Base-by-base conservation (phyloP, 2,888 invertebrate species). In the Drosophila percnosoma region DNA sequence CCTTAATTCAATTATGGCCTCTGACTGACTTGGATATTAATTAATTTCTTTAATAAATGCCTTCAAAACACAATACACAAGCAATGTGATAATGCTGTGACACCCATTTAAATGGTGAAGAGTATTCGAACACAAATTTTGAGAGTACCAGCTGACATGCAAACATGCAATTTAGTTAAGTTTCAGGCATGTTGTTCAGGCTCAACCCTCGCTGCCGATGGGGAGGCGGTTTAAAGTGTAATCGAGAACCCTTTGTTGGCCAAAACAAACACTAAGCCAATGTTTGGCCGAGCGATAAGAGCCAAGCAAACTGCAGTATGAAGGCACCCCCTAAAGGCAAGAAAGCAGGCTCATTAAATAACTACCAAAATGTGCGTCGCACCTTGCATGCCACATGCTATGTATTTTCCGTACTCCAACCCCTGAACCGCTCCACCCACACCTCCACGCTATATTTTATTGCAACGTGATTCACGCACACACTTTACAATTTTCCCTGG, bases 381-480 rank as follows among this genome's bases (percentile, higher is more conserved):
- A 80, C 73, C 84, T 79, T 71, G 75, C 75, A 45, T 48, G 69
- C 53, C 61, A 57, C 73, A 75, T 68, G 70, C 71, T n/a, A 45
- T 40, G 21, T 53, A 36, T 34, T 54, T 51, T 65, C 45, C 51
- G 15, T 36, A 48, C 49, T 18, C n/a, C 38, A 24, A 38, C 36
- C 52, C 18, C 61, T 24, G 45, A 45, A 38, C 13, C 27, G 38
- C 18, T n/a, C 54, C 24, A 27, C 3, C 21, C 24, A 33, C 27
- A 51, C 63, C 59, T 38, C 38, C 33, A 15, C 11, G 31, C 34
- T 49, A 60, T 36, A 63, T 52, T 67, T 60, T 58, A 60, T 54
- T 77, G 73, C 83, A 80, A 83, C 80, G 81, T 86, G 80, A 85
- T 82, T 77, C 77, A 80, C 62, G 40, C 69, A 76, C 60, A 74